A percentile compares a stretch with the other conserved stretches of the same genome.
Conservation (phyloP, 2,888 invertebrate species). For the Acholoe squamosa region DNA sequence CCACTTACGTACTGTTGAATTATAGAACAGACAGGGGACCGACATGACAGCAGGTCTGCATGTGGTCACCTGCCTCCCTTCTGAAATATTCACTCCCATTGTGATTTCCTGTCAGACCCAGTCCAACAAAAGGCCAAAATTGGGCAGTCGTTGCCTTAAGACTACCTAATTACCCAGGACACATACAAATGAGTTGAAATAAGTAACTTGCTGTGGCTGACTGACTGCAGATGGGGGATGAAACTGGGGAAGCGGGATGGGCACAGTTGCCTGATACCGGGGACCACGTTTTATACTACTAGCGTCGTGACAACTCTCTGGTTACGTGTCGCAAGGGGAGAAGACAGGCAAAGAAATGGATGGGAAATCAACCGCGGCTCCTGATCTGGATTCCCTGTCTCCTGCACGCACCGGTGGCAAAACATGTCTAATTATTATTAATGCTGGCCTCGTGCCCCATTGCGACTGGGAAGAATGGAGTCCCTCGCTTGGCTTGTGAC, state of each 20-base stretch:
- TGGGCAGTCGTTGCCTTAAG: neutral
- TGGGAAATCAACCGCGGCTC: neutral
- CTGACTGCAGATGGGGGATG: too few species aligned
- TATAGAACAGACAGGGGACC: neutral
- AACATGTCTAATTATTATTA: neutral
- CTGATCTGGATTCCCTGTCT: conserved; percentile 1
- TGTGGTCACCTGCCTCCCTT: neutral
- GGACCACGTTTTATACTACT: conserved; percentile 42
- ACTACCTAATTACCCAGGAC: neutral
- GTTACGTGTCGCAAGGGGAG: conserved; percentile 3
- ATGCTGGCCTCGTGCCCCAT: neutral
- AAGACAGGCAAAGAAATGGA: neutral
- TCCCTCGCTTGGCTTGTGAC: neutral
- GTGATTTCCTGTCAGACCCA: neutral
- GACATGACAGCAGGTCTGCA: neutral
- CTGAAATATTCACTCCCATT: conserved; percentile 14
- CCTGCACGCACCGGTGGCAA: neutral
- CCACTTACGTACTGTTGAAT: conserved; percentile 1
- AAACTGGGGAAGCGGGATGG: neutral
- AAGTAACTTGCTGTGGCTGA: too few species aligned
- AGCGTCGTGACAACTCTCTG: conserved; percentile 39
- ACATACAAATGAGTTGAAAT: neutral
- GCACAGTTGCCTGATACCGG: neutral
- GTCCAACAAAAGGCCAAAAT: conserved; percentile 13
- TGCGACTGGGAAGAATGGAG: neutral